Evolutionary conservation across 2,113 vertebrate genomes (phyloP), one percentile per base, ranked within the genome.

Genomic region (Phoxinus phoxinus): DNA sequence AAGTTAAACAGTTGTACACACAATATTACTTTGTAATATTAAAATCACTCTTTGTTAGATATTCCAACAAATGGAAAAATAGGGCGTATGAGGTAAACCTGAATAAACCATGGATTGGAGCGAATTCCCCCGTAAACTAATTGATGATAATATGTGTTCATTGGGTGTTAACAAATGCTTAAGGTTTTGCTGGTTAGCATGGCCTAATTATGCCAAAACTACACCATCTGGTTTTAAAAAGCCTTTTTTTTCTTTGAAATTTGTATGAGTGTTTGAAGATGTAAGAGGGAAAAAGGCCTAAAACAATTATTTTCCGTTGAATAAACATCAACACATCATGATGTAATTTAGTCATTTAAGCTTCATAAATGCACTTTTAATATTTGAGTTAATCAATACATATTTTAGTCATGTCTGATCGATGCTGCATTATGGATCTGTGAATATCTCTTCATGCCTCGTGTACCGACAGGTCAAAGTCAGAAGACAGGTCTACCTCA

Each of bases 281-380:
- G 1, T 41, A 2, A 35, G 21, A 0, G 9, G 30, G 17, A 17
- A 69, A 17, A 59, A 23, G 15, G 3, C 17, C 63, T n/a, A 9
- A 75, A 76, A 80, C 44, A 35, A 35, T 46, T n/a, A 80, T n/a
- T 69, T 35, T 17, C 19, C 1, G 19, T 53, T 53, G 51, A 19
- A 53, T 6, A 53, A 53, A 53, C 17, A 7, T 23, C 53, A 56
- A 23, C 53, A 56, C 53, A 56, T 56, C 53, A 9, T 11, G 21
- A 71, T 11, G 21, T 12, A n/a, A 41, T 71, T 71, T 19, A 41
- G 32, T 71, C 3, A 12, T 71, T 11, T 71, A 72, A 85, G 84
- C 84, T 44, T 65, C 23, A 78, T 72, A 85, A 46, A 85, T 77
- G 35, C 48, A 53, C 44, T 75, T 56, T 78, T 85, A 85, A 67